Evolutionary conservation across 1,140 invertebrate species (phyloP), one percentile per base, ranked within the genome.

Genomic region (Solen grandis): DNA sequence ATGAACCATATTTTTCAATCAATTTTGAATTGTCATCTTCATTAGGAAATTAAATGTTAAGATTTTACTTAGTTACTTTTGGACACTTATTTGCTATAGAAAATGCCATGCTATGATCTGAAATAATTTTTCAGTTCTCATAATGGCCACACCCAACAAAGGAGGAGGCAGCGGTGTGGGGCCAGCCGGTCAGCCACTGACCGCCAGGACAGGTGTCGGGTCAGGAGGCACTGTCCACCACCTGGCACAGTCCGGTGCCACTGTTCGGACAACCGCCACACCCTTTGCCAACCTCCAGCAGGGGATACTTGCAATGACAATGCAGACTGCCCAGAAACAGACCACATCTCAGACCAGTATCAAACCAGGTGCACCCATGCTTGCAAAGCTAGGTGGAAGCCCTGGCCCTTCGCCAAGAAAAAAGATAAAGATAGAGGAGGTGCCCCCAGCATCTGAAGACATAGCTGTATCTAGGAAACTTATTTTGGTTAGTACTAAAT

Each of bases 391-490:
- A 59, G 50, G 52, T 2, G 62, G 55, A 46, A 19, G 36, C 50
- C 50, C 79, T 31, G 89, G 87, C 16, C 85, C 85, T n/a, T 87
- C 88, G 19, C 85, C 87, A n/a, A 86, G 86, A 25, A 93, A 93
- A 76, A 88, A 89, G 65, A 83, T 91, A 0, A 92, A 91, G 76
- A 57, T 93, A 13, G 92, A 92, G 63, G 88, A 90, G 55, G 88
- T 88, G n/a, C 81, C 87, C 1, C 82, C 90, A 31, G 66, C 88
- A 10, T 87, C 85, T 29, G 62, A 84, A 41, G 89, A 92, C 80
- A 88, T 90, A 52, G 89, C 83, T 19, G 72, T 78, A n/a, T 84
- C 86, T 27, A 84, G 92, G 25, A 88, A 88, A 65, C 69, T 84
- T 10, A 87, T 93, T 60, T 69, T 85, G 25, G 76, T 75, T n/a